phyloP scores from a whole-genome alignment of 2,113 vertebrate species.

The Macrotis lagotis region DNA sequence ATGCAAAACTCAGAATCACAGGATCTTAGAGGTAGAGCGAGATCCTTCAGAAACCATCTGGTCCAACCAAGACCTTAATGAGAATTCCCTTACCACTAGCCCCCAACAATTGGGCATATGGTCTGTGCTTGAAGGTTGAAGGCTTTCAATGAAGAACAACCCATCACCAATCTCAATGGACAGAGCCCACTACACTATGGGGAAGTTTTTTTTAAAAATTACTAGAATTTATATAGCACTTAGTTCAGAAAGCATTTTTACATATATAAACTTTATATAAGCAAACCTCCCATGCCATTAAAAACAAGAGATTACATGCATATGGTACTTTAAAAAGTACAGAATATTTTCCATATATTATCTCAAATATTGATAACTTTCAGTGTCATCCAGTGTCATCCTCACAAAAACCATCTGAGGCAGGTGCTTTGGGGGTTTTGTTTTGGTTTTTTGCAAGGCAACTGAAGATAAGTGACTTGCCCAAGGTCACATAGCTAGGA shows the following conservation, averaged over 20 bases:
- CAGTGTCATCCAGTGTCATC: not conserved
- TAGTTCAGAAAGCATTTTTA: not conserved
- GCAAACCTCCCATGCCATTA: not conserved
- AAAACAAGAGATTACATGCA: not conserved
- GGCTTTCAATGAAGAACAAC: not conserved
- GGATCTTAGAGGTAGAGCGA: not conserved
- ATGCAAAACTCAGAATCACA: not conserved
- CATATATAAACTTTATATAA: not conserved
- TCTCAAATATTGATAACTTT: not conserved
- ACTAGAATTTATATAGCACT: not conserved
- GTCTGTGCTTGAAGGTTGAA: not conserved
- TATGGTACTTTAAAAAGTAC: not conserved
- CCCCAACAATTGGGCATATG: not conserved
- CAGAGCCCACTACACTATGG: not conserved
- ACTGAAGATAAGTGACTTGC: too few relatives aligned
- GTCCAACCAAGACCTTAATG: not conserved
- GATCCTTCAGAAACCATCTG: not conserved
- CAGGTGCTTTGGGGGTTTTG: not conserved
- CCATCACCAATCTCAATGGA: not conserved
- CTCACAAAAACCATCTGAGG: not conserved
- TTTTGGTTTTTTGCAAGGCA: too few relatives aligned
- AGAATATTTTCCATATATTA: not conserved
- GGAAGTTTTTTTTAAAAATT: not conserved
- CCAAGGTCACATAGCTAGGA: too few relatives aligned
- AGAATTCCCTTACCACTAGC: not conserved